phyloP scores from a whole-genome alignment of 2,797 vertebrate genomes.

The Adrianichthys oophorus region DNA sequence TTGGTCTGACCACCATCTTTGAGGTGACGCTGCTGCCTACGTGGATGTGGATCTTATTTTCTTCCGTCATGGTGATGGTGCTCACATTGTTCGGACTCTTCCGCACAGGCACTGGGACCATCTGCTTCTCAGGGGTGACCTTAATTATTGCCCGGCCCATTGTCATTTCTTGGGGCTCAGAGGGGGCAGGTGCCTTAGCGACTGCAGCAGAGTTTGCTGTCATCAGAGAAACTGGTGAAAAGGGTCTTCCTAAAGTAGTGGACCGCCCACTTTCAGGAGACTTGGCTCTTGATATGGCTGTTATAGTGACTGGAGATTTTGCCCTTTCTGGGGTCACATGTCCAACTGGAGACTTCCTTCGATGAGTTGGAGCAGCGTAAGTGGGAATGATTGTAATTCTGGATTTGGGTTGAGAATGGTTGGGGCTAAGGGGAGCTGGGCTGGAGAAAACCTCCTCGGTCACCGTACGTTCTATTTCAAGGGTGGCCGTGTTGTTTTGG shows the following conservation, averaged over 20 bases:
- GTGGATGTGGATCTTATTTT: conserved; percentile 98
- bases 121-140: conserved; percentile 96
- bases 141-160: conserved; percentile 94
- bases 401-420: conserved; percentile 88
- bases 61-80: conserved; percentile 90
- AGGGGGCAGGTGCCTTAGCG: conserved; percentile 78
- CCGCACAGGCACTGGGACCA: conserved; percentile 83
- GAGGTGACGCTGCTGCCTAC: conserved; percentile 77
- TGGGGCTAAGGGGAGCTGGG: conserved; percentile 86
- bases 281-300: conserved; percentile 91
- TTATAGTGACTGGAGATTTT: conserved; percentile 94
- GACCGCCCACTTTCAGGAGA: conserved; percentile 79
- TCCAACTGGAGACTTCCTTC: conserved; percentile 77
- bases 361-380: conserved; percentile 78
- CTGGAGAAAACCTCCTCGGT: conserved; percentile 89
- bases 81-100: conserved; percentile 88
- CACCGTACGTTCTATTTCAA: conserved; percentile 89
- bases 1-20: conserved; percentile 85
- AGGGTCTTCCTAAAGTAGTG: conserved; percentile 74
- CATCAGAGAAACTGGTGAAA: conserved; percentile 91
- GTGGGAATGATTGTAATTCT: conserved; percentile 95
- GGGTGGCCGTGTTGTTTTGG: conserved; percentile 87
- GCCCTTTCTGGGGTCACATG: conserved; percentile 82
- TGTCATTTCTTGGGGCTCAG: conserved; percentile 89
- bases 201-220: conserved; percentile 86